Conservation (phyloP, 2,113 vertebrate species). For the Colistium nudipinnis region DNA sequence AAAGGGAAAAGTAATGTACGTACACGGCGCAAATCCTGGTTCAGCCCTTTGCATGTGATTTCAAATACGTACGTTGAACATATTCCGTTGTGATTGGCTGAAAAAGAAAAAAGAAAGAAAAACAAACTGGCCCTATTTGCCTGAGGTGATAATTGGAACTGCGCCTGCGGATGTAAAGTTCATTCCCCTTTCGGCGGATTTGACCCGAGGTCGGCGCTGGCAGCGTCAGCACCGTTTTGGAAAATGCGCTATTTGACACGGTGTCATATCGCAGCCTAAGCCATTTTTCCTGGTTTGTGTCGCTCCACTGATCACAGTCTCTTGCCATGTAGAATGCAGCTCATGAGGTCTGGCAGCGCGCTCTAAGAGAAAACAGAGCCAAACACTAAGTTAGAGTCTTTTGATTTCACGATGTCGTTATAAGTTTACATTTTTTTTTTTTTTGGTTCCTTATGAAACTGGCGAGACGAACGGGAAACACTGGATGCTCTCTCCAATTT, state of each 20-base stretch:
- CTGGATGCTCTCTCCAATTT: too few relatives aligned
- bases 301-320: slow-evolving; percentile 12
- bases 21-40: not conserved
- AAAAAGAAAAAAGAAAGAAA: not conserved
- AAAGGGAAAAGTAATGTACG: not conserved
- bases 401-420: too few relatives aligned
- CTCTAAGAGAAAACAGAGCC: too few relatives aligned
- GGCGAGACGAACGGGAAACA: too few relatives aligned
- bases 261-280: slow-evolving; percentile 28
- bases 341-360: too few relatives aligned
- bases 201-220: slow-evolving; percentile 7
- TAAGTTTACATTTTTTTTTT: too few relatives aligned
- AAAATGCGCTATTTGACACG: not conserved
- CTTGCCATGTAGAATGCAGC: not conserved
- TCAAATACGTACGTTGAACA: too few relatives aligned
- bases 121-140: not conserved
- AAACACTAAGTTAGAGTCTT: too few relatives aligned
- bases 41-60: not conserved
- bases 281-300: slow-evolving; percentile 15
- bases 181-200: slow-evolving; percentile 10
- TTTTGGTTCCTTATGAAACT: too few relatives aligned
- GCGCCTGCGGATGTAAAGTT: slow-evolving; percentile 13
- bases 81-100: not conserved
- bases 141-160: slow-evolving; percentile 5
- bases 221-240: slow-evolving; percentile 29